Evolutionary conservation across 1,140 invertebrate genomes (phyloP).

Genomic region (Pentalonia nigronervosa): DNA sequence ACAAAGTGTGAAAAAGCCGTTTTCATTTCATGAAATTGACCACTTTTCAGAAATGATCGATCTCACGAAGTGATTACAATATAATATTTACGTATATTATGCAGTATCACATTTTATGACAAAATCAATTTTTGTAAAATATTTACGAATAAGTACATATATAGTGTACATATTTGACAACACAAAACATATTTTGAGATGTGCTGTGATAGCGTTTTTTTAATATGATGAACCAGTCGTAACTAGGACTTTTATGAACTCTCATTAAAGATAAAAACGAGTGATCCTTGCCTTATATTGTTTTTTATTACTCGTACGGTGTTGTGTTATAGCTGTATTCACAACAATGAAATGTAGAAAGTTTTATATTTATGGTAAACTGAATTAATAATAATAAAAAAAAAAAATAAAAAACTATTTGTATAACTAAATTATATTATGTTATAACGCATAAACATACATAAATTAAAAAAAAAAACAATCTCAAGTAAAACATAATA

Average conservation of each 20-base stretch:
- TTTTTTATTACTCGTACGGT: background rate
- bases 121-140: background rate
- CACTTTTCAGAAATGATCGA: background rate
- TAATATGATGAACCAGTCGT: background rate
- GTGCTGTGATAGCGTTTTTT: background rate
- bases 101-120: background rate
- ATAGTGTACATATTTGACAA: background rate
- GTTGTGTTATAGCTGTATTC: background rate
- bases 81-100: background rate
- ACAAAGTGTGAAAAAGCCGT: background rate
- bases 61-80: background rate
- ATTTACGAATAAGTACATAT: background rate
- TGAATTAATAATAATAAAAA: background rate
- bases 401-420: background rate
- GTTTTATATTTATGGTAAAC: conserved; percentile 16
- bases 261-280: conserved; percentile 5
- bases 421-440: background rate
- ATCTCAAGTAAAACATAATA: background rate
- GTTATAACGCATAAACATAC: conserved; percentile 9
- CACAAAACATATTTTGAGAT: background rate
- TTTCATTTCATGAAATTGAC: background rate
- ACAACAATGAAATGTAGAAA: background rate
- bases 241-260: background rate
- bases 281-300: conserved; percentile 21
- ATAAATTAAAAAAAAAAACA: conserved; percentile 19